Base-by-base conservation (phyloP, 64 coral and sea anemone species). In the Dendronephthya gigantea region DNA sequence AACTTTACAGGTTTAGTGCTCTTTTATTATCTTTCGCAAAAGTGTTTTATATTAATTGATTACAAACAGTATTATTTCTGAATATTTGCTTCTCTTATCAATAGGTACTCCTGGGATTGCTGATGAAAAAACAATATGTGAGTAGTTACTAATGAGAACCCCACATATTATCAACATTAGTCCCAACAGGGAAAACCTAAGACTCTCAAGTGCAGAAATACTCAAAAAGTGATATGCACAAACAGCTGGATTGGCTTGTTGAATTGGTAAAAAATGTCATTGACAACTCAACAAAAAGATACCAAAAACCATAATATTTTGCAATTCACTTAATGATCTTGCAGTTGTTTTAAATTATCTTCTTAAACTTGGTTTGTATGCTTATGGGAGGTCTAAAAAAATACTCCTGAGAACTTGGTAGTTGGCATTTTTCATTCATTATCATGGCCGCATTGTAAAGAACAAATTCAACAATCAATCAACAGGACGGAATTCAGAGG, bases 391-490 rank as follows among this genome's bases (percentile, higher is more conserved):
- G 29, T 66, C 29, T 30, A 66, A 66, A 17, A 66, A 66, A 22
- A 30, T 66, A n/a, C 58, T 32, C 50, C 19, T 3, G 58, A 85
- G 22, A 85, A 85, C 33, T 59, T 49, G 30, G 35, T 85, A 22
- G 13, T 85, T 85, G 83, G 83, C 9, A 37, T 85, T 85, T 85
- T 56, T 36, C 83, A 85, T 35, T 85, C 83, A 19, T 23, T 35
- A 16, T 58, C 83, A 19, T 84, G 83, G 83, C 43, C 45, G 33
- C 83, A 84, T 51, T 50, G 51, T 50, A 84, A 84, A 22, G 83
- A 55, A 19, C 33, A 8, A 47, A 47, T 84, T 19, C 13, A 50
- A 22, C 33, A 14, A 4, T 84, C 83, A 30, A 50, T 84, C 8
- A 84, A 84, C 37, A 51, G 16, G 45, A 50, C 12, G 83, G 36